phyloP scores from a whole-genome alignment of 2,113 vertebrate genomes.

The Hylia prasina region DNA sequence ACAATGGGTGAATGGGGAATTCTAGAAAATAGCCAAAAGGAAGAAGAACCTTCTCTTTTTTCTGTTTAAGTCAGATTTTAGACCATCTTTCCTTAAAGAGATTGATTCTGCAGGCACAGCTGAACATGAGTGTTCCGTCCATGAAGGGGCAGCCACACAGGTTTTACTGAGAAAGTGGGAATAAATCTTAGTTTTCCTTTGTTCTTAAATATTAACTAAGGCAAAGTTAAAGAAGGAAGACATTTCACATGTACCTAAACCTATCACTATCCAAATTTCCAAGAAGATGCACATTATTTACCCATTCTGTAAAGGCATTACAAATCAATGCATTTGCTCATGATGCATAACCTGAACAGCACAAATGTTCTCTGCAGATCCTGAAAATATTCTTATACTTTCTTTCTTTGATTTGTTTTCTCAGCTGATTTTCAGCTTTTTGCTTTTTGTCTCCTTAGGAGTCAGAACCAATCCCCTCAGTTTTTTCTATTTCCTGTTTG shows the following conservation, averaged over 20 bases:
- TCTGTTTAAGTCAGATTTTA: not conserved
- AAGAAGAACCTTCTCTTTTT: not conserved
- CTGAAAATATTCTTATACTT: not conserved
- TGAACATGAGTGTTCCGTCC: not conserved
- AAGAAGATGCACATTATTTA: not conserved
- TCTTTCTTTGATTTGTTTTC: not conserved
- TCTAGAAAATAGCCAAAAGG: not conserved
- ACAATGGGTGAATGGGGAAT: not conserved
- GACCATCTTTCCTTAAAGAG: not conserved
- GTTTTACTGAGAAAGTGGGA: not conserved
- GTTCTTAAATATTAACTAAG: not conserved
- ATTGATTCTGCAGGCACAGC: not conserved
- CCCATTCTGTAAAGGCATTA: not conserved
- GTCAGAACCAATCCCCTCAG: not conserved
- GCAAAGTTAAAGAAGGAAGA: not conserved
- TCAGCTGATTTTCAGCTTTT: not conserved
- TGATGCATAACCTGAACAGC: not conserved
- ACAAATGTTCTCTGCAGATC: not conserved
- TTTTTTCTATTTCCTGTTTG: not conserved
- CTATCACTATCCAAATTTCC: not conserved
- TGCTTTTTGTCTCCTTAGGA: not conserved
- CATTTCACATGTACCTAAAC: not conserved
- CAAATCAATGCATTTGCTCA: not conserved
- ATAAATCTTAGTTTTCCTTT: not conserved
- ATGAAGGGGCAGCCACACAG: not conserved